Conservation (phyloP, 2,888 invertebrate genomes). For the Podabrus alpinus region DNA sequence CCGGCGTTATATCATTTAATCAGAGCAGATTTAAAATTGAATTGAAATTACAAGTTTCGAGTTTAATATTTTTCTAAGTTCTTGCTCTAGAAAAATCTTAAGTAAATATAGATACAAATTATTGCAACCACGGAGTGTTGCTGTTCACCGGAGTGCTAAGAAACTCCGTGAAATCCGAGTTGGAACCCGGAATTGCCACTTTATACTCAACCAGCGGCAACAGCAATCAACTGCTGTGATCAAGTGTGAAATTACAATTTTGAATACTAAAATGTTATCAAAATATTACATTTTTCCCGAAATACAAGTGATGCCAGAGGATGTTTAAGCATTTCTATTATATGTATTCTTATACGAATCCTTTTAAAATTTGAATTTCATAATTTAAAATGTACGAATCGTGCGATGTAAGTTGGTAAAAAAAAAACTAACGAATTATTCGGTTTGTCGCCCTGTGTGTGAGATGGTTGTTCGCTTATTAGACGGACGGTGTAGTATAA, state of each 20-base stretch:
- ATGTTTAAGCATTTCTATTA: no score
- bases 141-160: background rate
- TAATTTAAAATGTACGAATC: background rate
- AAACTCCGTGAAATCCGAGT: background rate
- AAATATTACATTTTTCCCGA: background rate
- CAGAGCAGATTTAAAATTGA: background rate
- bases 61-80: background rate
- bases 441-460: slow-evolving; percentile 25
- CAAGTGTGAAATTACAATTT: background rate
- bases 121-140: background rate
- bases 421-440: slow-evolving; percentile 3
- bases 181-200: background rate
- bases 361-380: background rate
- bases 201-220: background rate
- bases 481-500: slow-evolving; percentile 28
- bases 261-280: background rate
- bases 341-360: background rate
- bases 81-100: background rate
- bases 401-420: background rate
- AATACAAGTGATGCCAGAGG: background rate
- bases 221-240: background rate
- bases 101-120: background rate
- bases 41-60: background rate
- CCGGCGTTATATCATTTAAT: background rate
- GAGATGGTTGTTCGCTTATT: slow-evolving; percentile 21